These are phyloP conservation scores for Cardiocondyla obscurior DNA, from an alignment of 1,140 invertebrate species.

Conservation along the genomic window DNA sequence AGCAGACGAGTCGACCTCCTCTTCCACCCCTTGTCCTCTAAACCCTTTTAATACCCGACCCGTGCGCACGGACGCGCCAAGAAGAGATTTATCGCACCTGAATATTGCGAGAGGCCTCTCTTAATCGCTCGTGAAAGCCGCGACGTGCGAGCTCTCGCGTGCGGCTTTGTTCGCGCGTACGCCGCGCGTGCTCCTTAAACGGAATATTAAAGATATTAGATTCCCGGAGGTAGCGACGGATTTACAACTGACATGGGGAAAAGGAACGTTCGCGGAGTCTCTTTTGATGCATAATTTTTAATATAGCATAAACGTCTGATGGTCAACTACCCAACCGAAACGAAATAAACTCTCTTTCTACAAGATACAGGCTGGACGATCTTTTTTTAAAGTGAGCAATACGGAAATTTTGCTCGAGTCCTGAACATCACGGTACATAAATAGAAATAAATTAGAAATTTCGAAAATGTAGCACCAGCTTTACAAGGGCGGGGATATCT, in stretches of 20 bases:
- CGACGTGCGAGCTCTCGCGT: conserved; percentile 2
- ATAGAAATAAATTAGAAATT: too few species aligned
- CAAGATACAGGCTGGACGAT: too few species aligned
- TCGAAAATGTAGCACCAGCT: too few species aligned
- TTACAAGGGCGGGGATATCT: too few species aligned
- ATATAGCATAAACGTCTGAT: not conserved
- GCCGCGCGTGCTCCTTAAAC: not conserved
- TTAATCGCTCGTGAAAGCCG: conserved; percentile 43
- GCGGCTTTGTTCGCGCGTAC: not conserved
- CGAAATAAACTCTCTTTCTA: not conserved
- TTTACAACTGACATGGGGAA: not conserved
- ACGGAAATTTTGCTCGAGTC: too few species aligned
- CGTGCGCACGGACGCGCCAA: not conserved
- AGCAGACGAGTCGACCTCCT: conserved; percentile 14
- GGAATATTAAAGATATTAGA: conserved; percentile 16
- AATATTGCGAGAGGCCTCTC: conserved; percentile 26
- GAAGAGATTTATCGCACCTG: conserved; percentile 42
- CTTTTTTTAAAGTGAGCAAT: too few species aligned
- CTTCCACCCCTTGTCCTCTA: not conserved
- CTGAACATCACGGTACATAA: too few species aligned
- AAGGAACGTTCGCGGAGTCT: not conserved
- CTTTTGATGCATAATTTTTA: not conserved
- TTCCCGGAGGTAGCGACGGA: not conserved
- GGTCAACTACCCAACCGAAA: too few species aligned
- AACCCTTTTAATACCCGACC: conserved; percentile 31